Conservation (phyloP, 2,888 invertebrate species). For the Prosopocoilus inquinatus region DNA sequence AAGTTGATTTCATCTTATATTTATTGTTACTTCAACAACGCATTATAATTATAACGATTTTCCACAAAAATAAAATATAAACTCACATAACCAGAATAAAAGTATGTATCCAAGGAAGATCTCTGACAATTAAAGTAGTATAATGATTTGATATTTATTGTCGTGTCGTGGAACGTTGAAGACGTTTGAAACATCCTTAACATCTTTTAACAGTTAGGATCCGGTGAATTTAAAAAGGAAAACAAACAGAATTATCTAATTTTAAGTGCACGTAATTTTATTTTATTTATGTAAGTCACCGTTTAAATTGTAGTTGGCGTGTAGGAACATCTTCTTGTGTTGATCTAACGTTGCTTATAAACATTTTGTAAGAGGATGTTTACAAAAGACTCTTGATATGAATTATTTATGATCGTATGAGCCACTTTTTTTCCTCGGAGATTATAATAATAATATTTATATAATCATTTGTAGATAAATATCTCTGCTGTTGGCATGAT, state of each 20-base stretch:
- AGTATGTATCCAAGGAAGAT: no score
- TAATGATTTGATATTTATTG: no score
- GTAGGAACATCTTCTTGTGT: not conserved
- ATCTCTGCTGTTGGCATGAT: no score
- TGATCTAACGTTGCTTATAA: slow-evolving; percentile 12
- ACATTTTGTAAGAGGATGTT: slow-evolving; percentile 19
- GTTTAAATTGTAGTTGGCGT: not conserved
- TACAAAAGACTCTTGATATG: slow-evolving; percentile 17
- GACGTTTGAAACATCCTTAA: no score
- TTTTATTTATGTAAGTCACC: slow-evolving; percentile 1
- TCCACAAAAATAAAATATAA: no score
- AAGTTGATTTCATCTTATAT: no score
- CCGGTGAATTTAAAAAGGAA: not conserved
- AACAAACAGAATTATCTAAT: slow-evolving; percentile 4
- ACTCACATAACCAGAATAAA: no score
- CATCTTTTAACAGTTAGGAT: no score
- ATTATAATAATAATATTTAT: not conserved
- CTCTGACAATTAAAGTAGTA: no score
- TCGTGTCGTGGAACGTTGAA: no score
- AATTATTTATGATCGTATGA: slow-evolving; percentile 16
- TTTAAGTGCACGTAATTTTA: slow-evolving; percentile 1
- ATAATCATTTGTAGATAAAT: not conserved
- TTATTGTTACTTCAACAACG: no score
- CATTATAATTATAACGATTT: no score
- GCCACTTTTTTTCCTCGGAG: not conserved